Percentiles rank a stretch among this genome's conserved stretches.
These are phyloP conservation scores for Melikaiella ostensackeni DNA, from an alignment of 2,888 invertebrate species.

Conservation along the genomic window DNA sequence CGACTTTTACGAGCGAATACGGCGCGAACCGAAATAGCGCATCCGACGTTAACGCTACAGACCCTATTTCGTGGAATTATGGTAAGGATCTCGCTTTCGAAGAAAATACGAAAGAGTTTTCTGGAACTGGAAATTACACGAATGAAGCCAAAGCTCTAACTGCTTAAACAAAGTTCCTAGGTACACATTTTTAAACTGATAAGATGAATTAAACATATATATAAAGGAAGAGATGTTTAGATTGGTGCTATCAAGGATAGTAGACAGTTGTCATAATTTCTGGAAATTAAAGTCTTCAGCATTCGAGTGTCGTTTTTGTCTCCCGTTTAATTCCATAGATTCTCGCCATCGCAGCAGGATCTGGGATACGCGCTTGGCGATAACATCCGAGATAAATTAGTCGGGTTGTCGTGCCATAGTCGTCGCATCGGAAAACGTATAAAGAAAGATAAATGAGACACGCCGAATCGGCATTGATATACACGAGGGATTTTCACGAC, in stretches of 20 bases:
- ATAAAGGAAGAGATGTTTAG: too few relatives aligned
- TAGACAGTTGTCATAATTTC: too few relatives aligned
- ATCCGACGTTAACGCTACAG: conserved; percentile 65
- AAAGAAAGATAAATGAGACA: conserved; percentile 42
- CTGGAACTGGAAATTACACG: conserved; percentile 43
- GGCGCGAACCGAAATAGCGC: conserved; percentile 72
- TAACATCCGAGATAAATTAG: conserved; percentile 40
- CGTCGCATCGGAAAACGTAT: conserved; percentile 38
- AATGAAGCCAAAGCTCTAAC: conserved; percentile 44
- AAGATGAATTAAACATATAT: too few relatives aligned
- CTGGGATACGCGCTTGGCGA: conserved; percentile 30
- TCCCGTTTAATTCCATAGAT: conserved; percentile 20
- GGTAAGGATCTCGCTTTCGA: conserved; percentile 63
- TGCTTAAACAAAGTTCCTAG: background rate
- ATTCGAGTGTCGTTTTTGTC: background rate
- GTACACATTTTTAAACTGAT: too few relatives aligned
- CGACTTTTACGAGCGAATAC: conserved; percentile 76
- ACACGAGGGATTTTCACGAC: conserved; percentile 37
- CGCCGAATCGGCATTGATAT: conserved; percentile 23
- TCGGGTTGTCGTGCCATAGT: conserved; percentile 8
- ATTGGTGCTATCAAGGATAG: too few relatives aligned
- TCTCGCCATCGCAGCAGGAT: conserved; percentile 23
- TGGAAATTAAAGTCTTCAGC: background rate
- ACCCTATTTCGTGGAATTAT: conserved; percentile 68
- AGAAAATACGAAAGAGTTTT: conserved; percentile 59